Evolutionary conservation across 2,888 invertebrate genomes (phyloP).

Genomic region (Leucoma salicis): DNA sequence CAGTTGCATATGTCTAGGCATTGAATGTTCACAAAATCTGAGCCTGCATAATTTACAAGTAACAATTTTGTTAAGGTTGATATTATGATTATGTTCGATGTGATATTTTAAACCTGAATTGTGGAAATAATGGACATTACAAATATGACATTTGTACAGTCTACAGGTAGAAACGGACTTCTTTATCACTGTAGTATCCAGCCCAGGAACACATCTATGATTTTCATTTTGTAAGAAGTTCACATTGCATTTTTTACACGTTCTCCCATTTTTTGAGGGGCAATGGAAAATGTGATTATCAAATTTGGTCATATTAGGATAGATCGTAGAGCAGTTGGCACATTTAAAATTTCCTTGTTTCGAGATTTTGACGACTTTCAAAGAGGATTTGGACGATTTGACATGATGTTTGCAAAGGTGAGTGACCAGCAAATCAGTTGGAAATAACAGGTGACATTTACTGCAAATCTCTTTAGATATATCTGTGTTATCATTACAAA

Average conservation of each 20-base stretch:
- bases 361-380: constrained; percentile 9
- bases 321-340: constrained; percentile 1
- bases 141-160: constrained; percentile 8
- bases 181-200: background rate
- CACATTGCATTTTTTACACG: background rate
- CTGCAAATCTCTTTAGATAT: constrained; percentile 43
- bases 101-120: constrained; percentile 5
- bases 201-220: background rate
- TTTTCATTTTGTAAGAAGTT: background rate
- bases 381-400: constrained; percentile 13
- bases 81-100: constrained; percentile 1
- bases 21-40: constrained; percentile 11
- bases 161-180: background rate
- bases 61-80: background rate
- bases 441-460: constrained; percentile 41
- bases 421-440: constrained; percentile 38
- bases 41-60: constrained; percentile 9
- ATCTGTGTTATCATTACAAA: constrained; percentile 15
- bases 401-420: constrained; percentile 48
- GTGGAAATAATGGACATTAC: constrained; percentile 12
- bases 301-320: background rate
- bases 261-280: background rate
- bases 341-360: constrained; percentile 6
- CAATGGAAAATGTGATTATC: constrained; percentile 6
- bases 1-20: constrained; percentile 4